These are phyloP conservation scores for Drosophila rellima DNA, from an alignment of 2,888 invertebrate species.

Conservation along the genomic window DNA sequence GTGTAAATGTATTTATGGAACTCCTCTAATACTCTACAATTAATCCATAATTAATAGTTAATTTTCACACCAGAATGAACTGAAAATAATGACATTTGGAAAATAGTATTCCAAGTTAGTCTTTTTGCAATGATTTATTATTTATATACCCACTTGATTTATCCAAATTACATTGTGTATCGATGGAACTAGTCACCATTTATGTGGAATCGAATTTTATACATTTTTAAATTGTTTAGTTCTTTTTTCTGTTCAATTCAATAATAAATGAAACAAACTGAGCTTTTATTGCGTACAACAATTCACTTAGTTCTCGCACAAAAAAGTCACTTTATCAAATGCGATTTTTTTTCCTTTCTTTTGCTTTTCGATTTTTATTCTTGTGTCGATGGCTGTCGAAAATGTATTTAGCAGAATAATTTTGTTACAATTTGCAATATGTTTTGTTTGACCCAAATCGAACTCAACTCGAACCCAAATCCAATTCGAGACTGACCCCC, in stretches of 20 bases:
- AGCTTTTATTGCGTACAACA: neutral
- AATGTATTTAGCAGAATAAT: conserved; percentile 60
- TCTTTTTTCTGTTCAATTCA: neutral
- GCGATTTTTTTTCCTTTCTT: neutral
- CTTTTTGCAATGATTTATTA: no score
- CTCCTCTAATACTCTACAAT: conserved; percentile 1
- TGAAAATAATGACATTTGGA: neutral
- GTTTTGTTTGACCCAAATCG: conserved; percentile 42
- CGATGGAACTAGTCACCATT: no score
- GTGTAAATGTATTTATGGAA: conserved; percentile 16
- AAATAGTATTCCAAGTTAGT: neutral
- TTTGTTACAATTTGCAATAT: conserved; percentile 60
- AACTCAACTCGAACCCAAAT: conserved; percentile 20
- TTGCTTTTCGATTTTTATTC: neutral
- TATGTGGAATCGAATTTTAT: neutral
- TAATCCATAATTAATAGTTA: conserved; percentile 8
- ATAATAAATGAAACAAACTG: neutral
- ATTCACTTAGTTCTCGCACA: conserved; percentile 5
- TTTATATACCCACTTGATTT: no score
- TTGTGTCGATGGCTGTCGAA: conserved; percentile 30
- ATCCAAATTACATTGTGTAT: no score
- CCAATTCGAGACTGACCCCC: neutral
- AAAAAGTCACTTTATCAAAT: conserved; percentile 32
- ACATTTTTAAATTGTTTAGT: neutral
- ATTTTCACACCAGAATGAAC: neutral